Evolutionary conservation across 2,888 invertebrate species (phyloP).

Genomic region (Copidosoma aretas): DNA sequence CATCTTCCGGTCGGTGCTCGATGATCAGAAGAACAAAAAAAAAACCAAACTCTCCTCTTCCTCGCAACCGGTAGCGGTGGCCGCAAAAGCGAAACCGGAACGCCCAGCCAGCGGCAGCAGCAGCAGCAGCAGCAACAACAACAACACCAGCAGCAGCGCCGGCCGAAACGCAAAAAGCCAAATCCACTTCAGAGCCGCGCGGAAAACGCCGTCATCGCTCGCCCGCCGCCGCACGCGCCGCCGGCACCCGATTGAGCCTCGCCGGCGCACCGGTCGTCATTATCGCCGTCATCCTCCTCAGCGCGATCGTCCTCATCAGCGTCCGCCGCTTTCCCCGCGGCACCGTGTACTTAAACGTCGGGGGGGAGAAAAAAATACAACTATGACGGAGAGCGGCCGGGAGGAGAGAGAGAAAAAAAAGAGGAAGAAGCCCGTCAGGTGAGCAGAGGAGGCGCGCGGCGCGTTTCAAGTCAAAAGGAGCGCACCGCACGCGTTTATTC

Average conservation of each 20-base stretch:
- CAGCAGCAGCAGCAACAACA: neutral
- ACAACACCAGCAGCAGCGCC: neutral
- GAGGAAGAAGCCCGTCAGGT: neutral
- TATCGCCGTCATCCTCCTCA: neutral
- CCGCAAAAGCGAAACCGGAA: too few relatives aligned
- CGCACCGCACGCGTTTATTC: slow-evolving; percentile 17
- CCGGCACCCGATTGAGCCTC: too few relatives aligned
- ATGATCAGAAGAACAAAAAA: too few relatives aligned
- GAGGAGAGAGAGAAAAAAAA: neutral
- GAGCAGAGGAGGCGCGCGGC: slow-evolving; percentile 9
- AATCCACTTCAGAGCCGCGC: neutral
- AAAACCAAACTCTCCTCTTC: too few relatives aligned
- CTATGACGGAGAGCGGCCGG: neutral
- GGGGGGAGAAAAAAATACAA: neutral
- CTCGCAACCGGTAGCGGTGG: too few relatives aligned
- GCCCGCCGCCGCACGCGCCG: neutral
- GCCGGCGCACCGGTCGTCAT: too few relatives aligned
- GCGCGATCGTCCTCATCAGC: neutral
- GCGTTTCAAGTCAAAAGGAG: slow-evolving; percentile 29
- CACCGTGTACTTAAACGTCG: neutral
- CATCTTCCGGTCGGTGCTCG: too few relatives aligned
- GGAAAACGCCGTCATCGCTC: neutral
- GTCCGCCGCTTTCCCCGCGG: slow-evolving; percentile 1
- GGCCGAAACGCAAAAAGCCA: neutral
- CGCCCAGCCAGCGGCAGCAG: neutral